Conservation (phyloP, 37 sponge, comb jelly and placozoan genomes). For the Spongilla lacustris region DNA sequence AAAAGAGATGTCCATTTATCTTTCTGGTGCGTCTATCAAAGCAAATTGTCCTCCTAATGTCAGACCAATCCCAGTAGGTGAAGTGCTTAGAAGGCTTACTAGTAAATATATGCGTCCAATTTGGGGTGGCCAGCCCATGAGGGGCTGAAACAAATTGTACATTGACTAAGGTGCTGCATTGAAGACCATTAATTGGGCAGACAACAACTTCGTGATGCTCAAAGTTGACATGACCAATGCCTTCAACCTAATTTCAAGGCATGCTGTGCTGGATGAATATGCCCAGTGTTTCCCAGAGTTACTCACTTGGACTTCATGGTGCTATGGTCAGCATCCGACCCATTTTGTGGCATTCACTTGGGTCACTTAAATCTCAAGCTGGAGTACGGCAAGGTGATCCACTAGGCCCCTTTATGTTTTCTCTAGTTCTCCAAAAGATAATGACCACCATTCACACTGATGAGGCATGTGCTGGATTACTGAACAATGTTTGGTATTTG, state of each 20-base stretch:
- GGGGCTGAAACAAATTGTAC: not conserved
- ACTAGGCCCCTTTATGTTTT: not conserved
- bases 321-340: slow-evolving; percentile 1
- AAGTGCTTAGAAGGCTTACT: not conserved
- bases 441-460: not conserved
- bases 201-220: not conserved
- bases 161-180: not conserved
- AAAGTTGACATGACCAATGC: slow-evolving; percentile 1
- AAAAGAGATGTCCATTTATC: too few relatives aligned
- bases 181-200: slow-evolving; percentile 1
- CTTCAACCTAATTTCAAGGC: not conserved
- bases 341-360: not conserved
- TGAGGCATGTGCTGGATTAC: not conserved
- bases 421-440: not conserved
- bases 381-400: not conserved
- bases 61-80: not conserved
- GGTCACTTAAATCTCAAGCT: not conserved
- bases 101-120: not conserved
- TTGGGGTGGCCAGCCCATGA: not conserved
- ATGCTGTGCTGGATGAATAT: not conserved
- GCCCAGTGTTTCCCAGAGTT: not conserved
- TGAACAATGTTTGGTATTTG: not conserved
- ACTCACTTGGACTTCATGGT: not conserved
- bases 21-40: too few relatives aligned
- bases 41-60: too few relatives aligned